Evolutionary conservation across 2,888 invertebrate genomes (phyloP).

Genomic region (Crossocerus cetratus): DNA sequence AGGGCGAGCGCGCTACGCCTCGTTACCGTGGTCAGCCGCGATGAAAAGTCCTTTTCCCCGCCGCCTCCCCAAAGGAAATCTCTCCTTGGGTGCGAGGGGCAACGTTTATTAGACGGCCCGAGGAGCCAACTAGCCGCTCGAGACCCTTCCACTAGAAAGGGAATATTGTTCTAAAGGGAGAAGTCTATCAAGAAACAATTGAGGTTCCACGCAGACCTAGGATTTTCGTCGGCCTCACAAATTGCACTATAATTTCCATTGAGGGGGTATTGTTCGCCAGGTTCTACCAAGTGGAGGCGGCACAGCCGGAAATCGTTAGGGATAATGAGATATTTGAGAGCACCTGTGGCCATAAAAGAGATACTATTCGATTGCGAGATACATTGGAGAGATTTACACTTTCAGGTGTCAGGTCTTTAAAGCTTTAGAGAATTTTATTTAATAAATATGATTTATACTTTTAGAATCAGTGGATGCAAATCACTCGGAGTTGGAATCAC

Average conservation of each 20-base stretch:
- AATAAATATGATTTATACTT: too few species aligned
- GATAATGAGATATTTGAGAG: conserved; percentile 35
- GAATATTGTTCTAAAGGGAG: neutral
- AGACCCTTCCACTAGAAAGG: too few species aligned
- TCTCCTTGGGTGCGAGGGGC: neutral
- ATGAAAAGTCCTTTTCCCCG: neutral
- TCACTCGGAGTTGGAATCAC: neutral
- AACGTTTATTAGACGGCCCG: too few species aligned
- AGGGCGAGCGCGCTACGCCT: conserved; percentile 32
- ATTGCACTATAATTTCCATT: neutral
- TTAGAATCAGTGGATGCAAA: neutral
- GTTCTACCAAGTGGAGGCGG: neutral
- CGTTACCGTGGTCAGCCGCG: conserved; percentile 25
- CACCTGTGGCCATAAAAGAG: conserved; percentile 11
- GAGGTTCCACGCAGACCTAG: neutral
- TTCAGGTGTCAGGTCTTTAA: neutral
- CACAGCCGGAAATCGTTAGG: conserved; percentile 36
- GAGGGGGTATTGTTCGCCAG: conserved; percentile 6
- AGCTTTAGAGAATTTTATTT: too few species aligned
- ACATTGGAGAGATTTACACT: neutral
- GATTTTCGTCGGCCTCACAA: neutral
- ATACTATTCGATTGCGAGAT: conserved; percentile 19
- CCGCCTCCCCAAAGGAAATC: neutral
- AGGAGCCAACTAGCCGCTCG: too few species aligned
- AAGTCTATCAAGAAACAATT: conserved; percentile 1